Base-by-base conservation (phyloP, 2,888 invertebrate genomes). In the Ectemnius cavifrons region DNA sequence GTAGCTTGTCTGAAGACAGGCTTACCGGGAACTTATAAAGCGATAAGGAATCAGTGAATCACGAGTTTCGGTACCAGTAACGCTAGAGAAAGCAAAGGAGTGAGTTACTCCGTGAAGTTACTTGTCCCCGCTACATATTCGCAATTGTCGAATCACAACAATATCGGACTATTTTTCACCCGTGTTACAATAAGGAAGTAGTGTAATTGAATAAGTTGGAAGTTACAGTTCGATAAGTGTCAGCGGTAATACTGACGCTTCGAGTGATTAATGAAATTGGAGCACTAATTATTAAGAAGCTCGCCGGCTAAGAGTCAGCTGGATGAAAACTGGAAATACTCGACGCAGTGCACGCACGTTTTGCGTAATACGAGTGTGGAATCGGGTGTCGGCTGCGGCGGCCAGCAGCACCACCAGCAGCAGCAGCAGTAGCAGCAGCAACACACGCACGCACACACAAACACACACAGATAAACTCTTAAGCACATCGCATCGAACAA, bases 401-500 rank as follows among this genome's bases (percentile, higher is more conserved):
- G 20, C 20, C 20, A 20, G 20, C n/a, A n/a, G n/a, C n/a, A n/a
- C n/a, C 20, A 20, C 20, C 28, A 37, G 6, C 37, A 37, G 37
- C 37, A 37, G 6, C 37, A 11, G 4, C 11, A 37, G 23, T 8
- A 37, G 37, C 37, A 37, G 37, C 37, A 37, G 37, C 37, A 11
- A 37, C 11, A 37, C 37, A 11, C 6, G 8, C 2, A 14, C 46
- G 59, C 72, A 45, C 47, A 47, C 52, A 52, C 5, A 49, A 0
- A 4, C 49, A 13, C 49, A 8, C 2, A 37, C 8, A 37, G 37
- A 23, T 23, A 23, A 23, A 23, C 3, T 23, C 23, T 23, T 23
- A 23, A 23, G 8, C 37, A 52, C 52, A 52, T 52, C n/a, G 60
- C 56, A 62, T 18, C 71, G 70, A 78, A 79, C 75, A 78, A 82